phyloP scores from a whole-genome alignment of 2,113 vertebrate genomes.

The Macquaria australasica region DNA sequence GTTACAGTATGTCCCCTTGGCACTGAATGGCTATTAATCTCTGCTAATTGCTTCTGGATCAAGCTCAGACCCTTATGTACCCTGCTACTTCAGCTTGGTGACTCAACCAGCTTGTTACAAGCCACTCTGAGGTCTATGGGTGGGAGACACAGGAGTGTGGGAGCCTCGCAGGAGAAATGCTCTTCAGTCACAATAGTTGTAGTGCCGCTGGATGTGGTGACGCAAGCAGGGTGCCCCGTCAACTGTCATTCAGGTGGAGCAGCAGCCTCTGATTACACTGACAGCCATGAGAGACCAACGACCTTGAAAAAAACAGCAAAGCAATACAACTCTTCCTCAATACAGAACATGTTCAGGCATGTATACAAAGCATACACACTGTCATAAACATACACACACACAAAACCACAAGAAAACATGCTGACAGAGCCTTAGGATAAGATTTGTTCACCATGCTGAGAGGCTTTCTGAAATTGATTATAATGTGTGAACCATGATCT shows the following conservation, averaged over 20 bases:
- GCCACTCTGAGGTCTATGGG: neutral
- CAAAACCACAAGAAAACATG: neutral
- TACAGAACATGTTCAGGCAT: neutral
- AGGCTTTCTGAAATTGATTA: conserved; percentile 14
- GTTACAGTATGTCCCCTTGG: conserved; percentile 24
- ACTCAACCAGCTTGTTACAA: conserved; percentile 19
- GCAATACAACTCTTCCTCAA: neutral
- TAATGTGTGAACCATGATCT: conserved; percentile 9
- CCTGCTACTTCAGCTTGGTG: conserved; percentile 10
- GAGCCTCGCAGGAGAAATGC: conserved; percentile 5
- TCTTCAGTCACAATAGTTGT: conserved; percentile 24
- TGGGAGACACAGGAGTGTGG: neutral
- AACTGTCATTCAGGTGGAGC: conserved; percentile 43
- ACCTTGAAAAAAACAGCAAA: conserved; percentile 15
- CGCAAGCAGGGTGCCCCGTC: conserved; percentile 28
- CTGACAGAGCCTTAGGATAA: neutral
- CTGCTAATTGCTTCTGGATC: conserved; percentile 52
- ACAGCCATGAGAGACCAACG: neutral
- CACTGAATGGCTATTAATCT: conserved; percentile 32
- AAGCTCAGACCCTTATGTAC: conserved; percentile 12
- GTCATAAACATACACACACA: neutral
- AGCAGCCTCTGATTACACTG: conserved; percentile 28
- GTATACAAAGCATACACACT: neutral
- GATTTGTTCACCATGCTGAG: neutral
- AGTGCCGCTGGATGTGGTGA: conserved; percentile 33